Evolutionary conservation across 2,113 vertebrate species (phyloP), one percentile per base, ranked within the genome.

Genomic region (Nothocercus julius): DNA sequence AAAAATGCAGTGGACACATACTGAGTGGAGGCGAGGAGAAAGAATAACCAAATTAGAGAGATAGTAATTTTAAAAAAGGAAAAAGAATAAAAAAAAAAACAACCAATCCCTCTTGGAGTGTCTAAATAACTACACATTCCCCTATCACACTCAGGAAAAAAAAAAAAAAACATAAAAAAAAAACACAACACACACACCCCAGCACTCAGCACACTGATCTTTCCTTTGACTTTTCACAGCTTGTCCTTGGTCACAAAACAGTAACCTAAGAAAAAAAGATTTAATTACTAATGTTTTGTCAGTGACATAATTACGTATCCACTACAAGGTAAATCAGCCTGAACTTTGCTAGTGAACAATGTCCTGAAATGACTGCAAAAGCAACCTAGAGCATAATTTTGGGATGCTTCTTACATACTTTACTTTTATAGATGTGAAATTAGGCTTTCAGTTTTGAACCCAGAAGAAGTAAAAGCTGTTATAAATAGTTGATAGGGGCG

Each of bases 401-500:
- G 63, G 74, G 44, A 68, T 7, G 22, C 32, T 74, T 77, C 70
- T 70, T 53, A 64, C 24, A 56, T 22, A 66, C 61, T 93, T 83
- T 47, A 47, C 63, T 90, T 91, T 81, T 58, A 75, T 5, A 85
- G 82, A 94, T 85, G 93, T 89, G 72, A 96, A 97, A 96, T 95
- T 68, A 92, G 76, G 47, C 89, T 97, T 96, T 91, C 91, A 76
- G 62, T 92, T 95, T 91, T 69, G 68, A 94, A 77, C 58, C 92
- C 66, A 28, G 62, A 95, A 85, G 90, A 96, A 96, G 49, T 62
- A 84, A 96, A 97, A 93, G 40, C 22, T 75, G 47, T 96, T 97
- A 97, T 92, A 97, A 97, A 96, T 49, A 97, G 96, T 67, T 82
- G 67, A 76, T 53, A 90, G 77, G 91, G 95, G 63, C 93, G 90